Percentiles rank a stretch among this genome's conserved stretches.
phyloP scores from a whole-genome alignment of 2,888 invertebrate genomes.

The Eulithis testata region DNA sequence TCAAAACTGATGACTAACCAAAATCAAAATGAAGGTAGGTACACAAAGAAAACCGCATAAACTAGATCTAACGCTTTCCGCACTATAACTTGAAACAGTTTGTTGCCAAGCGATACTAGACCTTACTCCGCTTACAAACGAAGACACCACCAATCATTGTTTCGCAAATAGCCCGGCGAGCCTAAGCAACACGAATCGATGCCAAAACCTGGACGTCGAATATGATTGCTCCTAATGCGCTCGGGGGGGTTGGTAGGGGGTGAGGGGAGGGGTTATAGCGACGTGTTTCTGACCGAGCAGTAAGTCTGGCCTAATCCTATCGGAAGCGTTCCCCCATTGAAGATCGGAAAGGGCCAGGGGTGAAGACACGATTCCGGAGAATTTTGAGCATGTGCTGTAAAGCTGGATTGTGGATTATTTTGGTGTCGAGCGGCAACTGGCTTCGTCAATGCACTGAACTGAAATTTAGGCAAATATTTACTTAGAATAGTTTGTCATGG shows the following conservation, averaged over 20 bases:
- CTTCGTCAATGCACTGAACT: not conserved
- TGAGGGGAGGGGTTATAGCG: conserved; percentile 60
- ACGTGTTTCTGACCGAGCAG: conserved; percentile 83
- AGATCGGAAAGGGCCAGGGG: conserved; percentile 72
- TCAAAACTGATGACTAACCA: not conserved
- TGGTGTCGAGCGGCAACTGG: not conserved
- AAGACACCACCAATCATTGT: conserved; percentile 81
- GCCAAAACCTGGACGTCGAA: conserved; percentile 83
- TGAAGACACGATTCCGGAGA: conserved; percentile 62
- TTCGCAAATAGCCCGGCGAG: conserved; percentile 74
- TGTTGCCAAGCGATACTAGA: conserved; percentile 51
- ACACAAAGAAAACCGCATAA: not conserved
- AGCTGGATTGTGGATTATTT: conserved; percentile 12
- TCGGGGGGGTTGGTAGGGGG: conserved; percentile 42
- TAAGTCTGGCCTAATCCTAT: conserved; percentile 84
- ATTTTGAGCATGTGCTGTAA: conserved; percentile 39
- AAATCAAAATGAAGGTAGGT: not conserved
- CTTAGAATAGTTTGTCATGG: not conserved
- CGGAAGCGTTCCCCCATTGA: conserved; percentile 82
- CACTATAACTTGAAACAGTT: conserved; percentile 2
- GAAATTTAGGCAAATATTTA: conserved; percentile 1
- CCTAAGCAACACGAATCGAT: conserved; percentile 80
- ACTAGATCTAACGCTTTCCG: conserved; percentile 10
- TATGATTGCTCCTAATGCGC: conserved; percentile 84
- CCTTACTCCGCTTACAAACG: conserved; percentile 63